A percentile compares a stretch with the other conserved stretches of the same genome.
phyloP scores from a whole-genome alignment of 64 coral and sea anemone genomes.

The Dendronephthya gigantea region DNA sequence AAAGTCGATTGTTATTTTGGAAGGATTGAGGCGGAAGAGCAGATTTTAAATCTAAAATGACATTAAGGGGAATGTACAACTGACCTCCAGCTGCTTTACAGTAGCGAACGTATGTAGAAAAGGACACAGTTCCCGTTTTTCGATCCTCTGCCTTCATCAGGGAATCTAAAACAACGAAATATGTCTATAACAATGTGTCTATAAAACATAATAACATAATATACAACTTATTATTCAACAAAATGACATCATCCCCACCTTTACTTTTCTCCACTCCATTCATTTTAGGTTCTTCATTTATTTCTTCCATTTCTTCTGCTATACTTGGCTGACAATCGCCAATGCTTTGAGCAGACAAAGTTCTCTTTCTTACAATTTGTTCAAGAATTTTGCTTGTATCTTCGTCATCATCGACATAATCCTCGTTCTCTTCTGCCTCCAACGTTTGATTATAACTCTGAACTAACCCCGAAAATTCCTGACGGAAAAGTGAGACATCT shows the following conservation, averaged over 20 bases:
- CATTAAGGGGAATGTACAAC: neutral
- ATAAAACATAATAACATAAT: no score
- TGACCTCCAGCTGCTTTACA: slow-evolving; percentile 52
- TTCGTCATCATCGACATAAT: neutral
- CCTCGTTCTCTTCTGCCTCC: neutral
- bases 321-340: neutral
- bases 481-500: neutral
- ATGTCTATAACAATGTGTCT: neutral
- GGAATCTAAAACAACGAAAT: neutral
- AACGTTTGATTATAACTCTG: neutral
- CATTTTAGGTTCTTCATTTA: neutral
- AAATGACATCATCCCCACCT: neutral
- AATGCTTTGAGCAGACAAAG: neutral
- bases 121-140: slow-evolving; percentile 38
- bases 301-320: neutral
- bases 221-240: no score
- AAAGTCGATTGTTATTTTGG: no score
- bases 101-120: slow-evolving; percentile 39
- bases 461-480: neutral
- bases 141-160: slow-evolving; percentile 45
- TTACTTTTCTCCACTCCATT: neutral
- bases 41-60: no score
- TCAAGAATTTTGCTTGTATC: neutral
- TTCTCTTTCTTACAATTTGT: neutral
- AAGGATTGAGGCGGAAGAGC: no score